Percentiles rank a stretch among this genome's conserved stretches.
phyloP scores from a whole-genome alignment of 1,140 invertebrate genomes.

The Delia radicum region DNA sequence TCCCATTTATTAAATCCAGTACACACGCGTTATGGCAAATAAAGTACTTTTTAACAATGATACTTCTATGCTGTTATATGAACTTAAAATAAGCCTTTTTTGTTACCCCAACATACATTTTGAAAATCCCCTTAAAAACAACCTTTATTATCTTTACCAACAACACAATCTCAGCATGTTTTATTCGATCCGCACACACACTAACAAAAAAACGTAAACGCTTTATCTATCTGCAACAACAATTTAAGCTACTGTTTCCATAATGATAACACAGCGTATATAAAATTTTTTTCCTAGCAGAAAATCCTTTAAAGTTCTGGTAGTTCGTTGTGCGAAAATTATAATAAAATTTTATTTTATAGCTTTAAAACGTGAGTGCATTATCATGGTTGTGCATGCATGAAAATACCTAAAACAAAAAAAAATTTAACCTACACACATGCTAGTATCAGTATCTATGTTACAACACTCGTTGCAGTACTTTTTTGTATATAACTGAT shows the following conservation, averaged over 20 bases:
- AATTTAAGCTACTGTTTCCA: too few relatives aligned
- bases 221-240: not conserved
- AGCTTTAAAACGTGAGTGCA: slow-evolving; percentile 15
- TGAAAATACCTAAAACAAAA: not conserved
- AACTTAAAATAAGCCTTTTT: too few relatives aligned
- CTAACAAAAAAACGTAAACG: not conserved
- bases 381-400: slow-evolving; percentile 6
- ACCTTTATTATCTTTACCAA: too few relatives aligned
- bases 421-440: not conserved
- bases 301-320: not conserved
- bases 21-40: too few relatives aligned
- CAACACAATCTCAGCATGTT: too few relatives aligned
- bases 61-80: too few relatives aligned
- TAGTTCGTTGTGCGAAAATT: not conserved
- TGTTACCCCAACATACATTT: too few relatives aligned
- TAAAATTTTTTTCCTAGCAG: not conserved
- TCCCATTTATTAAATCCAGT: too few relatives aligned
- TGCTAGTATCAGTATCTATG: not conserved
- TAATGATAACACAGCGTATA: not conserved
- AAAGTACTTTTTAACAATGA: too few relatives aligned
- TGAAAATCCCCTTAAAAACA: too few relatives aligned
- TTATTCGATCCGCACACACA: not conserved
- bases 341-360: slow-evolving; percentile 16
- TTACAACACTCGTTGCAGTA: not conserved
- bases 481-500: not conserved